Percentiles rank a stretch among this genome's conserved stretches.
phyloP scores from a whole-genome alignment of 2,888 invertebrate species.

The Chromoteleia sp. region DNA sequence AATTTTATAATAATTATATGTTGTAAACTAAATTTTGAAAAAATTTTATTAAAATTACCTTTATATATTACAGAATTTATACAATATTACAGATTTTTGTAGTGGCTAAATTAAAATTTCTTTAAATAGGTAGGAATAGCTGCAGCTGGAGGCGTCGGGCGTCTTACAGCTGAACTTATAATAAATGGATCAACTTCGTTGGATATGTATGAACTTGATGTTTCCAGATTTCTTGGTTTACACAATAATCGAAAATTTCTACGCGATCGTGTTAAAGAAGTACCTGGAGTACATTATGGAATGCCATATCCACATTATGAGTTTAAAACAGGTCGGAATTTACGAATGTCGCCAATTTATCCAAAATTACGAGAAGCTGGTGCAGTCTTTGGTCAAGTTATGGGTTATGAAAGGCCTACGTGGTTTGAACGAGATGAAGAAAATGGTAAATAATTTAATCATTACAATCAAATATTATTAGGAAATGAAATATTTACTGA shows the following conservation, averaged over 20 bases:
- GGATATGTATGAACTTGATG: constrained; percentile 95
- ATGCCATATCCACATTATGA: constrained; percentile 94
- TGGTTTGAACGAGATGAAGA: constrained; percentile 90
- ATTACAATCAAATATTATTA: too few species aligned
- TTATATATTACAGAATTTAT: not conserved
- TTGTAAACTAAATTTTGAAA: too few species aligned
- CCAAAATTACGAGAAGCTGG: constrained; percentile 95
- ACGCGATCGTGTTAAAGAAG: constrained; percentile 95
- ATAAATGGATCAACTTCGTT: constrained; percentile 91
- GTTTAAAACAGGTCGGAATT: constrained; percentile 94
- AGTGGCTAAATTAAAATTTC: not conserved
- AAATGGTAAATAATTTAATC: constrained; percentile 37
- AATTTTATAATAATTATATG: too few species aligned
- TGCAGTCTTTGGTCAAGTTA: constrained; percentile 97
- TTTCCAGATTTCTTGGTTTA: constrained; percentile 94
- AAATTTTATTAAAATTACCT: too few species aligned
- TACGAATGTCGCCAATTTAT: constrained; percentile 97
- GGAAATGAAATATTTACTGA: too few species aligned
- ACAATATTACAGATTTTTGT: not conserved
- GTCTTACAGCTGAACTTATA: constrained; percentile 94
- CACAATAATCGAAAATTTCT: constrained; percentile 98
- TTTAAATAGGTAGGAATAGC: constrained; percentile 91
- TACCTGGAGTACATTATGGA: constrained; percentile 94
- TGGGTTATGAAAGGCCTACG: constrained; percentile 98
- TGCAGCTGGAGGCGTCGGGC: constrained; percentile 97